phyloP scores from a whole-genome alignment of 2,113 vertebrate genomes.

The Lophius piscatorius region DNA sequence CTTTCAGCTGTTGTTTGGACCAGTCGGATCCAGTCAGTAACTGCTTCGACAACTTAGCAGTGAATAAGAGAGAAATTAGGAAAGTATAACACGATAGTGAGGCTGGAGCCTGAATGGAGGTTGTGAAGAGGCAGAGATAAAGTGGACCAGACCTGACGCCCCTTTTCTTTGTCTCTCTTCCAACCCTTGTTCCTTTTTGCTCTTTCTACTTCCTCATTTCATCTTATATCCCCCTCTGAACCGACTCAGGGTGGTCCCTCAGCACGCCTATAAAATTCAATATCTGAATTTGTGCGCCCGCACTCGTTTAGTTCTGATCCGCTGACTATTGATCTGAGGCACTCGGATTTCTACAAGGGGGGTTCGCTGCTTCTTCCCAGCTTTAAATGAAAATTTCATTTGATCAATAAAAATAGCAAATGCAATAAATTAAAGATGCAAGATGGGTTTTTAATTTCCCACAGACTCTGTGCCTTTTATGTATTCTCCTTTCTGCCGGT shows the following conservation, averaged over 20 bases:
- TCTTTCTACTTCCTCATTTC: slow-evolving; percentile 22
- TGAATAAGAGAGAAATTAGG: no score
- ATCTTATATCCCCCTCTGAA: slow-evolving; percentile 54
- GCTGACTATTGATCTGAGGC: slow-evolving; percentile 83
- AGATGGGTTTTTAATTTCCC: no score
- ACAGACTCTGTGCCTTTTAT: no score
- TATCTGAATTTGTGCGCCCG: slow-evolving; percentile 79
- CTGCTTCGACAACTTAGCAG: no score
- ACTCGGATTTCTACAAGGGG: slow-evolving; percentile 71
- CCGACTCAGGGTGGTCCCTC: slow-evolving; percentile 40
- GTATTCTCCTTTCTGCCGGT: no score
- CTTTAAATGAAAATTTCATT: slow-evolving; percentile 74
- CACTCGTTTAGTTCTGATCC: slow-evolving; percentile 85
- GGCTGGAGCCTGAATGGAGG: no score
- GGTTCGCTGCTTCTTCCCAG: slow-evolving; percentile 72
- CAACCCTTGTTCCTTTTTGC: slow-evolving; percentile 15
- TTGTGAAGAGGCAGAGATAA: no score
- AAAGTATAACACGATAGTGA: no score
- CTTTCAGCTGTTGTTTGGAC: no score
- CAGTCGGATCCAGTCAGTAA: no score
- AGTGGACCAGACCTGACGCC: no score
- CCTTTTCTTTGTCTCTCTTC: slow-evolving; percentile 12
- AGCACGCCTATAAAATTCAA: slow-evolving; percentile 46
- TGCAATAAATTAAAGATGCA: slow-evolving; percentile 64
- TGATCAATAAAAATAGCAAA: slow-evolving; percentile 69